These are phyloP conservation scores for Apistogramma diplotaenia DNA, from an alignment of 2,113 vertebrate genomes.

Conservation along the genomic window DNA sequence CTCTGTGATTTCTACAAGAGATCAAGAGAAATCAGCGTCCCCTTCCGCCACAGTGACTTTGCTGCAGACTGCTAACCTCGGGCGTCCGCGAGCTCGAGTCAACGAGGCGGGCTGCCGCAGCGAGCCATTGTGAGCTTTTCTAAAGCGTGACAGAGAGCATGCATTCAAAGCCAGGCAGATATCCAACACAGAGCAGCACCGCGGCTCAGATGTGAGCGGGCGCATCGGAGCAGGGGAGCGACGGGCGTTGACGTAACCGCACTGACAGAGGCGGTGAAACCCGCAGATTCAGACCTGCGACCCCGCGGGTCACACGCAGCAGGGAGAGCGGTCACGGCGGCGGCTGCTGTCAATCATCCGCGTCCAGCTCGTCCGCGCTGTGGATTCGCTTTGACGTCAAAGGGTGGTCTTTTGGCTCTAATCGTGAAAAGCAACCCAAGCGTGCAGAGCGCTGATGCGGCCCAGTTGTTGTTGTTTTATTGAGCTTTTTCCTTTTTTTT, in stretches of 20 bases:
- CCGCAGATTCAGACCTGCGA: background rate
- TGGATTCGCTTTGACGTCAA: background rate
- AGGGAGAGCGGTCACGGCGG: background rate
- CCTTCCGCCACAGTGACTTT: background rate
- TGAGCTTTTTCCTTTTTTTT: background rate
- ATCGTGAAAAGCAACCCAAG: background rate
- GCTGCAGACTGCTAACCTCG: background rate
- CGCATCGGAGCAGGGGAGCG: background rate
- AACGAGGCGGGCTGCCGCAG: background rate
- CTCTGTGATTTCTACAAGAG: background rate
- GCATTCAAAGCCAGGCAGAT: constrained; percentile 14
- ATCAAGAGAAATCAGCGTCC: constrained; percentile 2
- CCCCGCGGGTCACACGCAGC: background rate
- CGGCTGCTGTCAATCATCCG: background rate
- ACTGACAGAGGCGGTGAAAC: constrained; percentile 17
- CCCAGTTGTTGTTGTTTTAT: constrained; percentile 35
- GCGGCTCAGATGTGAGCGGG: background rate
- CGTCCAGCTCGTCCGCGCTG: background rate
- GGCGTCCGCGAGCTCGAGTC: background rate
- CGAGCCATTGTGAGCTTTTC: background rate
- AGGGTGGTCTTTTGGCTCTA: background rate
- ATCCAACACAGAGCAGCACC: background rate
- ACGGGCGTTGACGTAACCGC: constrained; percentile 6
- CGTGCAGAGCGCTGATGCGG: background rate
- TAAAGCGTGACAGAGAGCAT: background rate